Evolutionary conservation across 2,113 vertebrate genomes (phyloP).

Genomic region (Elanoides forficatus): DNA sequence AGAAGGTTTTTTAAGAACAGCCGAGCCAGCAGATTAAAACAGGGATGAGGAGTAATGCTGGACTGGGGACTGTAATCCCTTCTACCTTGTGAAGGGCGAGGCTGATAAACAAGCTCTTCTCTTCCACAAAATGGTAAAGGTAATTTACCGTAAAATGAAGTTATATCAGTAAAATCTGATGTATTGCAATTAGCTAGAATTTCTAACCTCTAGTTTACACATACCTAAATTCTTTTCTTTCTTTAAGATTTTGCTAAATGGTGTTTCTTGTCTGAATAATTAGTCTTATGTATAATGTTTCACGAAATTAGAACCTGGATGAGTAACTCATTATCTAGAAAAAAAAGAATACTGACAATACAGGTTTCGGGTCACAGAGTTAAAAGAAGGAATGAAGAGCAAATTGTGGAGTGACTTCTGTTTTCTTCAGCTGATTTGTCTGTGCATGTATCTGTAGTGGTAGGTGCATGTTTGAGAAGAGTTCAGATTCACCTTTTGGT

Average conservation of each 20-base stretch:
- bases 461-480: neutral
- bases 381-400: neutral
- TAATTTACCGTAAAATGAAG: neutral
- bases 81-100: neutral
- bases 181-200: neutral
- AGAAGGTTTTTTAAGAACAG: neutral
- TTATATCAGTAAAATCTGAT: neutral
- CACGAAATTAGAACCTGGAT: neutral
- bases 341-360: neutral
- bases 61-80: rapidly evolving
- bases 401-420: neutral
- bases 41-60: neutral
- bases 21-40: rapidly evolving
- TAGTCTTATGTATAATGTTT: neutral
- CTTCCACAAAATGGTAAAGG: neutral
- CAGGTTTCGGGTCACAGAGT: neutral
- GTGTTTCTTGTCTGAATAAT: neutral
- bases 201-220: neutral
- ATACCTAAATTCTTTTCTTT: neutral
- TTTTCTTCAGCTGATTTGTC: neutral
- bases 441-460: neutral
- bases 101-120: neutral
- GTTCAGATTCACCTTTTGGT: neutral
- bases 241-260: neutral
- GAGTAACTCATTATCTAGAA: neutral